A percentile compares a stretch with the other conserved stretches of the same genome.
Conservation (phyloP, 2,113 vertebrate species). For the Benitochromis conjunctus region DNA sequence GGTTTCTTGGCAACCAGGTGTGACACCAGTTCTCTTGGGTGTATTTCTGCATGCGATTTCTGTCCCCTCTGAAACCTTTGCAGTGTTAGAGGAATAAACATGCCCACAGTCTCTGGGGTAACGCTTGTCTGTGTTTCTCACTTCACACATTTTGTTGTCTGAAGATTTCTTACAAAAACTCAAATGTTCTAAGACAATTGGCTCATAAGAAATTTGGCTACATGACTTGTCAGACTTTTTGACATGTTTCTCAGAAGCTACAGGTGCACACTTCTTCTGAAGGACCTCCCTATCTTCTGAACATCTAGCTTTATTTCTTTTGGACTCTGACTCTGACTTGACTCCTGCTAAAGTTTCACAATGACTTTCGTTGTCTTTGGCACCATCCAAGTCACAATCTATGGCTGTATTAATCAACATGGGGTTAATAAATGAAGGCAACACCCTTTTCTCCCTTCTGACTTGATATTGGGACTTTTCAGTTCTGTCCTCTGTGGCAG, state of each 20-base stretch:
- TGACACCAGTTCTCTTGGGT: conserved; percentile 14
- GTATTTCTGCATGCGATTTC: conserved; percentile 60
- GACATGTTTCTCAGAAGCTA: conserved; percentile 42
- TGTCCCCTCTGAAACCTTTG: conserved; percentile 43
- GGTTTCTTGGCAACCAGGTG: conserved; percentile 68
- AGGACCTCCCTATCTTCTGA: conserved; percentile 32
- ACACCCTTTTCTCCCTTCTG: conserved; percentile 20
- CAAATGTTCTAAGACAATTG: background rate
- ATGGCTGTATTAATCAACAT: conserved; percentile 82
- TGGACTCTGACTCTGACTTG: conserved; percentile 73
- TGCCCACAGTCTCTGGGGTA: conserved; percentile 24
- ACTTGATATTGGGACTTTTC: background rate
- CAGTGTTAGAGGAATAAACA: conserved; percentile 37
- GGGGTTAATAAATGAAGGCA: conserved; percentile 86
- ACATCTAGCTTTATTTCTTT: conserved; percentile 22
- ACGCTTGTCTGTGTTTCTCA: conserved; percentile 15
- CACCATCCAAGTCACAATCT: conserved; percentile 58
- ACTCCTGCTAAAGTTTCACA: conserved; percentile 70
- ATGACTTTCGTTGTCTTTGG: conserved; percentile 59
- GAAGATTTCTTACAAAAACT: background rate
- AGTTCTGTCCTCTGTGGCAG: background rate
- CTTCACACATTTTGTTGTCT: conserved; percentile 50
- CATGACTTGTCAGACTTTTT: conserved; percentile 46
- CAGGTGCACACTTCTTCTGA: conserved; percentile 46
- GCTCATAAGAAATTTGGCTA: conserved; percentile 69